Percentiles rank a stretch among this genome's conserved stretches.
Evolutionary conservation across 1,140 invertebrate genomes (phyloP).

Genomic region (Bombus sylvicola): DNA sequence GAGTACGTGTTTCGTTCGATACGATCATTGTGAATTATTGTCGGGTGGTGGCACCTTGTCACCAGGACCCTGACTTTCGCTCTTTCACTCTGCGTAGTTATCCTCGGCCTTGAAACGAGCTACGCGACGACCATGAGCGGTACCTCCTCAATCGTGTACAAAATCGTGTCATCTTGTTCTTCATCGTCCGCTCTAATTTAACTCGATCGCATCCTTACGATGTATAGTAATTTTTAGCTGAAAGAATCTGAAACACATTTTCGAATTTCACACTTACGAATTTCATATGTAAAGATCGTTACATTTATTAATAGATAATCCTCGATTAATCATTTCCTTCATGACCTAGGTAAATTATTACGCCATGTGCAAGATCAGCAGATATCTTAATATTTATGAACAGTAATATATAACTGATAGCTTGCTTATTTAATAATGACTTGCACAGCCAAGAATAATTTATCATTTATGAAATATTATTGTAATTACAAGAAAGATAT

Average conservation of each 20-base stretch:
- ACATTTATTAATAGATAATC: no score
- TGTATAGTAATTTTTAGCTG: neutral
- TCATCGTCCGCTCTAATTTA: neutral
- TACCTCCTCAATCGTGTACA: neutral
- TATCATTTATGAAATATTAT: no score
- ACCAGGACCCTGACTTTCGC: slow-evolving; percentile 16
- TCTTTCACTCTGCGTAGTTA: slow-evolving; percentile 1
- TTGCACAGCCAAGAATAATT: no score
- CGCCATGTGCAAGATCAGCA: no score
- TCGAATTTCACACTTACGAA: no score
- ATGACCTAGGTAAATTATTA: no score
- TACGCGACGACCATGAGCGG: neutral
- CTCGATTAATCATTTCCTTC: no score
- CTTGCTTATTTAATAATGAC: no score
- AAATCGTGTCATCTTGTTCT: neutral
- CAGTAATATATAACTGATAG: no score
- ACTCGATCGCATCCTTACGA: no score
- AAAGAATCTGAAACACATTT: neutral
- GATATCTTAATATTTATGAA: no score
- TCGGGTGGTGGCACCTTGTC: slow-evolving; percentile 29
- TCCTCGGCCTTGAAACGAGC: slow-evolving; percentile 23
- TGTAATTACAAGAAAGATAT: neutral
- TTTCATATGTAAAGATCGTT: no score
- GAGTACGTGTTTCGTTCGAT: slow-evolving; percentile 25
- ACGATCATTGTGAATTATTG: slow-evolving; percentile 46